These are phyloP conservation scores for Turnix velox DNA, from an alignment of 2,113 vertebrate genomes.

Conservation along the genomic window DNA sequence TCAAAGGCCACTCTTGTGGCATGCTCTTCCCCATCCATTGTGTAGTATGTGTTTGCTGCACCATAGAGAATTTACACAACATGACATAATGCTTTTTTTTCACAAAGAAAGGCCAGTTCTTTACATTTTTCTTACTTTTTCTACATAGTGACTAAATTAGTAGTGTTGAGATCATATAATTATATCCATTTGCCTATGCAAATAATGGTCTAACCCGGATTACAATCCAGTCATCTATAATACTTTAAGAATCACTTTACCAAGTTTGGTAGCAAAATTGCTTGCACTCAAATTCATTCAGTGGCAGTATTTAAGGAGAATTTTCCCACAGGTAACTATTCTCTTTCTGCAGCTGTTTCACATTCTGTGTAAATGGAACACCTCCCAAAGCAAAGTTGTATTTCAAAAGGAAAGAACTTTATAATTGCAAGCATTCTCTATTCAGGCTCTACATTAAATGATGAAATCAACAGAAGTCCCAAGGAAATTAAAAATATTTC, in stretches of 20 bases:
- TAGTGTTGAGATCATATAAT: neutral
- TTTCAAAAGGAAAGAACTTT: neutral
- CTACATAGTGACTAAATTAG: neutral
- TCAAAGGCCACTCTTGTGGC: neutral
- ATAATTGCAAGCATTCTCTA: neutral
- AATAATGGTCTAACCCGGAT: neutral
- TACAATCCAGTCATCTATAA: neutral
- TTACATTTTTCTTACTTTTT: neutral
- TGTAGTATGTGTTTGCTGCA: neutral
- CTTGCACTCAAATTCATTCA: neutral
- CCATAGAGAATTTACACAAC: neutral
- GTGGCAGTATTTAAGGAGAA: neutral
- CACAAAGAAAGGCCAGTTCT: neutral
- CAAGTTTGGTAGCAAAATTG: neutral
- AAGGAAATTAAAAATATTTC: constrained; percentile 3
- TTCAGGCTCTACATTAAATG: neutral
- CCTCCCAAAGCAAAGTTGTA: neutral
- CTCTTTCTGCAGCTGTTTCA: neutral
- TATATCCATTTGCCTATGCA: neutral
- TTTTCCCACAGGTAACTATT: neutral
- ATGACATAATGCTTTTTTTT: neutral
- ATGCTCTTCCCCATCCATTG: neutral
- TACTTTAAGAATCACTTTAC: neutral
- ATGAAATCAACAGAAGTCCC: neutral
- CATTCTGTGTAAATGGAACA: neutral